phyloP scores from a whole-genome alignment of 2,888 invertebrate genomes.

The Notodonta dromedarius region DNA sequence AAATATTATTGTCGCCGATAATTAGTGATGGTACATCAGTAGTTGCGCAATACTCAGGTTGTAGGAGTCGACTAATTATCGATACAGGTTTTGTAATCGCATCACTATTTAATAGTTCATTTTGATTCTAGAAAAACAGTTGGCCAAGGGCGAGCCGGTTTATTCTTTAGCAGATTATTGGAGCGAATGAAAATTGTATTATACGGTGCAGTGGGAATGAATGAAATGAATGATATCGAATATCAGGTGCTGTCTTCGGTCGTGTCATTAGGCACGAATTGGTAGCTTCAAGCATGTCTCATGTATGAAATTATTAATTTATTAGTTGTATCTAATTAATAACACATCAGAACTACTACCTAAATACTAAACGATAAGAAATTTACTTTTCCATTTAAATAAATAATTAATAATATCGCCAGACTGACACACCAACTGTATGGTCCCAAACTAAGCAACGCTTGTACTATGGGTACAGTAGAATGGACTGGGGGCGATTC shows the following conservation, averaged over 20 bases:
- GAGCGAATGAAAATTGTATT: constrained; percentile 17
- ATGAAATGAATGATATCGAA: constrained; percentile 1
- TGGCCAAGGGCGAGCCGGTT: constrained; percentile 22
- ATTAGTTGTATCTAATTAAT: too few relatives aligned
- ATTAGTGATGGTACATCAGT: constrained; percentile 41
- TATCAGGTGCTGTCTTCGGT: not conserved
- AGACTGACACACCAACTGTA: too few relatives aligned
- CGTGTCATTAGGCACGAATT: constrained; percentile 7
- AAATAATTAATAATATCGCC: too few relatives aligned
- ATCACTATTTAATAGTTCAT: constrained; percentile 14
- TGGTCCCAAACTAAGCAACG: too few relatives aligned
- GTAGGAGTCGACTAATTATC: constrained; percentile 46
- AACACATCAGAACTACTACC: too few relatives aligned
- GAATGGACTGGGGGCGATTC: too few relatives aligned
- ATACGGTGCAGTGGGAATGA: constrained; percentile 6
- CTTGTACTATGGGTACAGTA: too few relatives aligned
- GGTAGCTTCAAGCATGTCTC: constrained; percentile 4
- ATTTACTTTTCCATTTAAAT: too few relatives aligned
- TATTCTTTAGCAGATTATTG: constrained; percentile 21
- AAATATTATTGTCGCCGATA: constrained; percentile 18
- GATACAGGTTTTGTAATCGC: constrained; percentile 40
- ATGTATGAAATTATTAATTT: too few relatives aligned
- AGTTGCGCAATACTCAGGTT: constrained; percentile 39
- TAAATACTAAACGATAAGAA: too few relatives aligned
- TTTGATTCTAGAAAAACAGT: constrained; percentile 10